phyloP scores from a whole-genome alignment of 37 sponge, comb jelly and placozoan species.

The Ianthella basta region DNA sequence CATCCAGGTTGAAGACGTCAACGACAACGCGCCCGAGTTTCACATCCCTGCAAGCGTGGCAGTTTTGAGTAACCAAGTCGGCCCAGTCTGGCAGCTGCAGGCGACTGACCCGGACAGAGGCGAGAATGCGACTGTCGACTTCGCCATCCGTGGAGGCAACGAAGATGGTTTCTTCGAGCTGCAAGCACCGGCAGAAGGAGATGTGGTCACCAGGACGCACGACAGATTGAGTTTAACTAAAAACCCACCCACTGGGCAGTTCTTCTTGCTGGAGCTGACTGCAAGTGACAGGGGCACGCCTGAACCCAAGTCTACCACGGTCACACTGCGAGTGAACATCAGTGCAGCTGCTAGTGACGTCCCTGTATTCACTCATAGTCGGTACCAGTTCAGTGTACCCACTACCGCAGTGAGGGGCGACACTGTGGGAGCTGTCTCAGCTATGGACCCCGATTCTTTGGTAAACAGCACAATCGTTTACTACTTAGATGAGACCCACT shows the following conservation, averaged over 20 bases:
- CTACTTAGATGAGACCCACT: neutral
- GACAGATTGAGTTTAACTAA: neutral
- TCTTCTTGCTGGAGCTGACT: neutral
- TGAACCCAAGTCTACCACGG: neutral
- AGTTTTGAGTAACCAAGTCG: neutral
- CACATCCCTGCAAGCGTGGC: slow-evolving; percentile 38
- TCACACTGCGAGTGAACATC: slow-evolving; percentile 1
- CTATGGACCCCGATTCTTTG: slow-evolving; percentile 4
- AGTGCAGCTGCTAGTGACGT: neutral
- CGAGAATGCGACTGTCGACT: slow-evolving; percentile 48
- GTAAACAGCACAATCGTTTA: neutral
- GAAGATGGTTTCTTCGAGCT: slow-evolving; percentile 50
- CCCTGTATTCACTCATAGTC: slow-evolving; percentile 1
- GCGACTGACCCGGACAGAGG: slow-evolving; percentile 68
- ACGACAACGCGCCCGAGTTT: slow-evolving; percentile 68
- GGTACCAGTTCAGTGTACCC: neutral
- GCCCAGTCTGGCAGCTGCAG: slow-evolving; percentile 30
- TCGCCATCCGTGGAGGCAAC: slow-evolving; percentile 51
- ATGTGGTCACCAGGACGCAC: no score
- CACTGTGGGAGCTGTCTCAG: neutral
- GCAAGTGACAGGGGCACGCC: neutral
- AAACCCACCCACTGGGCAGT: neutral
- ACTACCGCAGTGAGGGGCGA: neutral
- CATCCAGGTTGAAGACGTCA: slow-evolving; percentile 50
- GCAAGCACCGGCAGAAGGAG: neutral